Conservation (phyloP, 2,113 vertebrate species). For the Gasterosteus aculeatus region DNA sequence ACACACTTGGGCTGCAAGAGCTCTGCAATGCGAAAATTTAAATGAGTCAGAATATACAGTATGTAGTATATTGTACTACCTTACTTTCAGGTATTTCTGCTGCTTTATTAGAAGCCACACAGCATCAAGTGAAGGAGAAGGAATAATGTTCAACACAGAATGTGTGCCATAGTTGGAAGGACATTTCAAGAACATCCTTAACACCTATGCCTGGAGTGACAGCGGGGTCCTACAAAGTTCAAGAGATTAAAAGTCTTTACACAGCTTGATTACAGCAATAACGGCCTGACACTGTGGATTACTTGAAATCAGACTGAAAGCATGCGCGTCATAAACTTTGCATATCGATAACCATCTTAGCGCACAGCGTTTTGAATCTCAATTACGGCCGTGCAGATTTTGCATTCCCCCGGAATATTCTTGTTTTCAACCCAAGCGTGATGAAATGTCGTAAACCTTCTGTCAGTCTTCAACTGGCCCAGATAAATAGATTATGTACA, state of each 20-base stretch:
- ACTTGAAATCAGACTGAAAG: neutral
- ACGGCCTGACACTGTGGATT: conserved; percentile 20
- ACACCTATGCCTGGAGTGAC: conserved; percentile 16
- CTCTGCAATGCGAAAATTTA: neutral
- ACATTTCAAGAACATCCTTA: conserved; percentile 18
- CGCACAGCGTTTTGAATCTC: conserved; percentile 19
- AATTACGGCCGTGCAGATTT: conserved; percentile 48
- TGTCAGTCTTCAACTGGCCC: conserved; percentile 17
- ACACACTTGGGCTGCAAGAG: neutral
- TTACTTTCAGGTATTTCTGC: neutral
- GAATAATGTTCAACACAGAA: conserved; percentile 7
- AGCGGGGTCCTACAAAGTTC: conserved; percentile 23
- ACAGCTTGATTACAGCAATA: conserved; percentile 20
- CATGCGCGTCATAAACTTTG: neutral
- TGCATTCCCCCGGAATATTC: neutral
- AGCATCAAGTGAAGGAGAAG: neutral
- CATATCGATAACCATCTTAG: conserved; percentile 9
- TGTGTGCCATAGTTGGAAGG: conserved; percentile 28
- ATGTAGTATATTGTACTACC: neutral
- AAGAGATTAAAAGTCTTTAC: conserved; percentile 36
- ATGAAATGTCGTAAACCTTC: conserved; percentile 46
- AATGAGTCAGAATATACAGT: neutral
- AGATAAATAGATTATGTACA: conserved; percentile 53
- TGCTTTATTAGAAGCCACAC: neutral
- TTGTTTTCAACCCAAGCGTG: neutral